Conservation (phyloP, 2,888 invertebrate species). For the Seira ritae region DNA sequence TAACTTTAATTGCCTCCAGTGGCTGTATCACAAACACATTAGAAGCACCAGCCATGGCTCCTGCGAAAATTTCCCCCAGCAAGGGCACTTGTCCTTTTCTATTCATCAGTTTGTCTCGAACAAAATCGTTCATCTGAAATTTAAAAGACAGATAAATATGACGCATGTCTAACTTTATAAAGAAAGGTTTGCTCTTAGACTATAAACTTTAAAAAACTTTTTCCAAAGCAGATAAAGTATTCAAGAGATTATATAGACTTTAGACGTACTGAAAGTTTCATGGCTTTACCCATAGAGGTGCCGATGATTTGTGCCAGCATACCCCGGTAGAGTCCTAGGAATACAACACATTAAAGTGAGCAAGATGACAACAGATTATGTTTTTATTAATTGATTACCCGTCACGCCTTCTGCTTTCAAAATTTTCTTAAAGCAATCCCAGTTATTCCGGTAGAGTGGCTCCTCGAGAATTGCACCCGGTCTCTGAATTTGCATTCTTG, state of each 20-base stretch:
- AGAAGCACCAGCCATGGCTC: slow-evolving; percentile 77
- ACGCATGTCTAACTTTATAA: no score
- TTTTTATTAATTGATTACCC: slow-evolving; percentile 9
- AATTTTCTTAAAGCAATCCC: slow-evolving; percentile 49
- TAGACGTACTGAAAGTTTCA: slow-evolving; percentile 78
- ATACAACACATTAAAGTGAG: no score
- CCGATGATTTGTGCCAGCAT: slow-evolving; percentile 80
- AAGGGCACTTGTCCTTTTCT: slow-evolving; percentile 75
- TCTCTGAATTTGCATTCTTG: slow-evolving; percentile 65
- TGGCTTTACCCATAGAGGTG: slow-evolving; percentile 81
- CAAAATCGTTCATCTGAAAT: slow-evolving; percentile 79
- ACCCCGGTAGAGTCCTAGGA: slow-evolving; percentile 77
- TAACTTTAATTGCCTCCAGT: slow-evolving; percentile 81
- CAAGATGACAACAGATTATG: no score
- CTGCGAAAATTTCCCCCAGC: slow-evolving; percentile 76
- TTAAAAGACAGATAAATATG: no score
- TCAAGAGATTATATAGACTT: no score
- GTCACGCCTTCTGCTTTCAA: slow-evolving; percentile 39
- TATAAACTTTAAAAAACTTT: no score
- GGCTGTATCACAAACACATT: slow-evolving; percentile 81
- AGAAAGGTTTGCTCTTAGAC: neutral
- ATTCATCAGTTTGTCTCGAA: slow-evolving; percentile 78
- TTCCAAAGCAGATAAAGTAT: no score
- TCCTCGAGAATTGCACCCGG: slow-evolving; percentile 76
- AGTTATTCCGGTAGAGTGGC: slow-evolving; percentile 46